Evolutionary conservation across 2,797 vertebrate species (phyloP).

Genomic region (Momotus momota): DNA sequence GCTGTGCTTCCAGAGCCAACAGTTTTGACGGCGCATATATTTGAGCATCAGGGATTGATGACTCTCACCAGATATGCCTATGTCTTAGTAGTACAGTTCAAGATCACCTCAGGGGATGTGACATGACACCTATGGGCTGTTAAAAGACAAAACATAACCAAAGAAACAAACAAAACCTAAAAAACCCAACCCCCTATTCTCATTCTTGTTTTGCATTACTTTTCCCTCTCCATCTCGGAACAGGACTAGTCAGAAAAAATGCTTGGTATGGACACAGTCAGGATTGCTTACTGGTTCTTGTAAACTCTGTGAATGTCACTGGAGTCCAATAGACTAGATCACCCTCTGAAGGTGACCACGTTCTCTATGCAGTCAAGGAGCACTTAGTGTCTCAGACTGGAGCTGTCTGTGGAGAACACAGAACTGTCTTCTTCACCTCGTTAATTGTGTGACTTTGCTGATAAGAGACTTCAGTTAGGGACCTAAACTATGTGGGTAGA

Average conservation of each 20-base stretch:
- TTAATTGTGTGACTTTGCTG: neutral
- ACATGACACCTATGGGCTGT: neutral
- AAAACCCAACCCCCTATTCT: neutral
- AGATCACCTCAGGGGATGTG: fast-evolving
- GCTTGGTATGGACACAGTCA: neutral
- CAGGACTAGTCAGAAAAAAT: neutral
- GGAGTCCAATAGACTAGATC: neutral
- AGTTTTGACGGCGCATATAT: neutral
- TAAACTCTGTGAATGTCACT: neutral
- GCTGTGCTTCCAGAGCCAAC: neutral
- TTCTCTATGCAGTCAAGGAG: neutral
- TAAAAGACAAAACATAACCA: neutral
- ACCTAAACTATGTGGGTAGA: neutral
- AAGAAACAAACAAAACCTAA: neutral
- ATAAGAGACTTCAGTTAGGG: neutral
- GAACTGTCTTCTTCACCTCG: neutral
- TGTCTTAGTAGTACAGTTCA: neutral
- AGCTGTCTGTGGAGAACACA: neutral
- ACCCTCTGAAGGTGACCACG: neutral
- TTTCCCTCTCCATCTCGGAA: neutral
- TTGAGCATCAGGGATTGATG: neutral
- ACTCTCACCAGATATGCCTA: neutral
- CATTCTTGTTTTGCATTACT: neutral
- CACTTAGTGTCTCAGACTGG: neutral
- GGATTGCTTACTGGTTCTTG: neutral